These are phyloP conservation scores for Eurytoma adleriae DNA, from an alignment of 2,888 invertebrate species.

Conservation along the genomic window DNA sequence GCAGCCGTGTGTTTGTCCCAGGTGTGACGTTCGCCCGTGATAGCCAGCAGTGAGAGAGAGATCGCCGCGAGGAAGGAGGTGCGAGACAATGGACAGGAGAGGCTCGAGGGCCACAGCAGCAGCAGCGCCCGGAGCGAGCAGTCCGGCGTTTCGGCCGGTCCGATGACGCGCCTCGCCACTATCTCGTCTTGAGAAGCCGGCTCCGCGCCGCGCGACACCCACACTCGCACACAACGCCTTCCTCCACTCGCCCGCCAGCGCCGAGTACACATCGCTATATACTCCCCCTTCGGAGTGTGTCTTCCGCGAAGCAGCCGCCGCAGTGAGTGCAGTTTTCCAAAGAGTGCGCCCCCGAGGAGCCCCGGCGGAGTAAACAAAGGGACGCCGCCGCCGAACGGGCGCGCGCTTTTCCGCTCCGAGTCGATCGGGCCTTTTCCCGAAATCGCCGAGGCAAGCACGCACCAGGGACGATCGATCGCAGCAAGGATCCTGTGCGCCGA, in stretches of 20 bases:
- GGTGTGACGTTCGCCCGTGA: neutral
- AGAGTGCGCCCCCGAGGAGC: neutral
- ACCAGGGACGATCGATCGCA: conserved; percentile 15
- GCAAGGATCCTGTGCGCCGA: too few species aligned
- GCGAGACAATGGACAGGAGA: conserved; percentile 45
- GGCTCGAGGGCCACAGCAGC: neutral
- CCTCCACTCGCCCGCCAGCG: neutral
- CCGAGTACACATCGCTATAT: neutral
- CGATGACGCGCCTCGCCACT: conserved; percentile 45
- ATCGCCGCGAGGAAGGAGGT: neutral
- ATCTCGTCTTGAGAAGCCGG: too few species aligned
- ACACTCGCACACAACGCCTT: conserved; percentile 14
- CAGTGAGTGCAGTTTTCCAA: conserved; percentile 4
- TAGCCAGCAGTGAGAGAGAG: neutral
- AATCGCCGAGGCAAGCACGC: neutral
- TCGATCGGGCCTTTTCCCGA: neutral
- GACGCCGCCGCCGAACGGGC: neutral
- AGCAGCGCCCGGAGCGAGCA: conserved; percentile 22
- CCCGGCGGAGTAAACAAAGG: neutral
- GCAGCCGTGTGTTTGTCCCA: neutral
- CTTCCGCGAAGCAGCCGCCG: neutral
- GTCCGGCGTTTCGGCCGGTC: conserved; percentile 52
- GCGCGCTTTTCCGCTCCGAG: neutral
- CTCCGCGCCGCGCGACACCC: too few species aligned
- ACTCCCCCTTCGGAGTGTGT: neutral